Percentiles rank a stretch among this genome's conserved stretches.
phyloP scores from a whole-genome alignment of 2,113 vertebrate genomes.

The Stigmatopora nigra region DNA sequence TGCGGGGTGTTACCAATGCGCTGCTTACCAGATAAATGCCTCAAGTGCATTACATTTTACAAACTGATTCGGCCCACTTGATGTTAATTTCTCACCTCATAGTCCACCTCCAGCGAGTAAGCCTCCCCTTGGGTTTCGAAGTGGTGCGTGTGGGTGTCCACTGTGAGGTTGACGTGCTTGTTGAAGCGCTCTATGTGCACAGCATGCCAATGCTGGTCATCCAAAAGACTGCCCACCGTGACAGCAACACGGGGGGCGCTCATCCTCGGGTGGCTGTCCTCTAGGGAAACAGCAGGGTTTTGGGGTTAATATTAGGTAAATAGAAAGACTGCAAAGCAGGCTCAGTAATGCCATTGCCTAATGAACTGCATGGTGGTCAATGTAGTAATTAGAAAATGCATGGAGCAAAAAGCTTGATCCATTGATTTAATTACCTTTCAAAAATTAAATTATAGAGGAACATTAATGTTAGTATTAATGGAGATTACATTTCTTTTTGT shows the following conservation, averaged over 20 bases:
- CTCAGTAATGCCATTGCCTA: not conserved
- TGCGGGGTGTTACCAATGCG: not conserved
- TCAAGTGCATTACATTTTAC: conserved; percentile 6
- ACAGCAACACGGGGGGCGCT: conserved; percentile 71
- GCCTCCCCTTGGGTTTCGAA: conserved; percentile 85
- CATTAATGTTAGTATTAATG: not conserved
- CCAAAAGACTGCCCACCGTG: conserved; percentile 86
- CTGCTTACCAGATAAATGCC: conserved; percentile 11
- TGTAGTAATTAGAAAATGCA: not conserved
- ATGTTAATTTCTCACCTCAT: conserved; percentile 77
- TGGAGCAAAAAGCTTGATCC: not conserved
- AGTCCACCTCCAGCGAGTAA: conserved; percentile 90
- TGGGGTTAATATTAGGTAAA: conserved; percentile 1
- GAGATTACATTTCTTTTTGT: not conserved
- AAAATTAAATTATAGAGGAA: not conserved
- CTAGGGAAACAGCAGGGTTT: conserved; percentile 50
- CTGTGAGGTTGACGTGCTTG: conserved; percentile 92
- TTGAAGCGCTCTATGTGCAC: conserved; percentile 91
- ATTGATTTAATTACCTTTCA: not conserved
- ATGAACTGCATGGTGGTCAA: not conserved
- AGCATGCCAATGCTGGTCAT: conserved; percentile 95
- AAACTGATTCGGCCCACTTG: not conserved
- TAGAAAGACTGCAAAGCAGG: not conserved
- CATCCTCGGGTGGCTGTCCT: conserved; percentile 78
- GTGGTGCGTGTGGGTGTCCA: conserved; percentile 85